These are phyloP conservation scores for Bedellia somnulentella DNA, from an alignment of 2,888 invertebrate genomes.

Conservation along the genomic window DNA sequence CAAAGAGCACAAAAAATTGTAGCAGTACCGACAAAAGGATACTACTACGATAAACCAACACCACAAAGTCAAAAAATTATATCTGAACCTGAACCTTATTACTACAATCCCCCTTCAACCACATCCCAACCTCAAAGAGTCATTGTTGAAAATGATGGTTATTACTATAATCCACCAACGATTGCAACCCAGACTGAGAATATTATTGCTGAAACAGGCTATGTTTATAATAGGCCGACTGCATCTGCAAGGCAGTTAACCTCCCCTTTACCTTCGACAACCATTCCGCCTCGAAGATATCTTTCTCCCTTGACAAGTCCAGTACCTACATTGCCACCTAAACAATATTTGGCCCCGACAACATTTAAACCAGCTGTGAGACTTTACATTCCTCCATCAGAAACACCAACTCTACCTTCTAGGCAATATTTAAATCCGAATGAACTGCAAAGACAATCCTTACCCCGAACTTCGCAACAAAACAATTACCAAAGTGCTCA, in stretches of 20 bases:
- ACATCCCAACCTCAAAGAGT: slow-evolving; percentile 15
- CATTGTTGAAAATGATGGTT: slow-evolving; percentile 12
- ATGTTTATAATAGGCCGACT: slow-evolving; percentile 21
- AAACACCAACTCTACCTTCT: slow-evolving; percentile 16
- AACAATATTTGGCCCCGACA: slow-evolving; percentile 27
- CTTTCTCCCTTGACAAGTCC: slow-evolving; percentile 16
- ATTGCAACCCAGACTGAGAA: slow-evolving; percentile 3
- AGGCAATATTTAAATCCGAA: slow-evolving; percentile 28
- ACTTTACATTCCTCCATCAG: slow-evolving; percentile 29
- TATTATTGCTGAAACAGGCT: slow-evolving; percentile 7
- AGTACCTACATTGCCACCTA: slow-evolving; percentile 24
- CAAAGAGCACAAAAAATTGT: slow-evolving; percentile 17
- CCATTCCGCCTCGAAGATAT: slow-evolving; percentile 17
- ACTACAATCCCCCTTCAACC: slow-evolving; percentile 16
- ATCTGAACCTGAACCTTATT: slow-evolving; percentile 7
- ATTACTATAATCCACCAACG: slow-evolving; percentile 20
- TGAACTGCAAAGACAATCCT: too few species aligned
- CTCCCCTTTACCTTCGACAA: slow-evolving; percentile 16
- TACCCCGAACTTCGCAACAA: slow-evolving; percentile 15
- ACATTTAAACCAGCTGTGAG: slow-evolving; percentile 29
- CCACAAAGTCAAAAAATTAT: slow-evolving; percentile 8
- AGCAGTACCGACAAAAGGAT: slow-evolving; percentile 24
- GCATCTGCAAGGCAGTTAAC: slow-evolving; percentile 19
- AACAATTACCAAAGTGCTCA: slow-evolving; percentile 20
- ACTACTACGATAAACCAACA: slow-evolving; percentile 18